Conservation (phyloP, 2,888 invertebrate genomes). For the Colostygia pectinataria region DNA sequence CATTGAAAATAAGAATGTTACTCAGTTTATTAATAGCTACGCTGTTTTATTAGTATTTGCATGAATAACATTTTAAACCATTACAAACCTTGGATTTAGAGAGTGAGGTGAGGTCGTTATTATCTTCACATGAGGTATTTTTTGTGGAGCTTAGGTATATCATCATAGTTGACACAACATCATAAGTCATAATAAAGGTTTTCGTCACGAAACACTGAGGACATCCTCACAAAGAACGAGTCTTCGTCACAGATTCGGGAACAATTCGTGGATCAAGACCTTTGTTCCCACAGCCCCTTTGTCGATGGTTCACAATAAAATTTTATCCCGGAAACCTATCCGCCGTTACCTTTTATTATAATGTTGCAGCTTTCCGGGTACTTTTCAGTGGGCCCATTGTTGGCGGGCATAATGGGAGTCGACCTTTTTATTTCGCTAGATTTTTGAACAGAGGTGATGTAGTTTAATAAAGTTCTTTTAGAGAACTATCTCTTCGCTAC, state of each 20-base stretch:
- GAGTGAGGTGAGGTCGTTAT: no score
- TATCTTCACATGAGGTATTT: no score
- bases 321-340: slow-evolving; percentile 78
- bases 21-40: no score
- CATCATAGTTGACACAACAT: no score
- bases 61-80: no score
- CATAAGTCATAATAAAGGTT: slow-evolving; percentile 9
- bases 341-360: slow-evolving; percentile 81
- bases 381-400: slow-evolving; percentile 71
- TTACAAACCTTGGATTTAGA: no score
- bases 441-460: slow-evolving; percentile 54
- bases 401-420: slow-evolving; percentile 65
- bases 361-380: slow-evolving; percentile 76
- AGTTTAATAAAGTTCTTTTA: slow-evolving; percentile 23
- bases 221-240: slow-evolving; percentile 33
- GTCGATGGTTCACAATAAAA: slow-evolving; percentile 77
- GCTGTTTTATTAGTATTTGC: no score
- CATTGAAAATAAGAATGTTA: no score
- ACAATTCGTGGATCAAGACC: slow-evolving; percentile 40
- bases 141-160: no score
- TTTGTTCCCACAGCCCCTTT: slow-evolving; percentile 57
- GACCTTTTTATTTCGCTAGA: slow-evolving; percentile 76
- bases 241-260: slow-evolving; percentile 47
- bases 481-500: slow-evolving; percentile 19
- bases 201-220: slow-evolving; percentile 15